Evolutionary conservation across 2,888 invertebrate genomes (phyloP).

Genomic region (Cryptocephalus moraei): DNA sequence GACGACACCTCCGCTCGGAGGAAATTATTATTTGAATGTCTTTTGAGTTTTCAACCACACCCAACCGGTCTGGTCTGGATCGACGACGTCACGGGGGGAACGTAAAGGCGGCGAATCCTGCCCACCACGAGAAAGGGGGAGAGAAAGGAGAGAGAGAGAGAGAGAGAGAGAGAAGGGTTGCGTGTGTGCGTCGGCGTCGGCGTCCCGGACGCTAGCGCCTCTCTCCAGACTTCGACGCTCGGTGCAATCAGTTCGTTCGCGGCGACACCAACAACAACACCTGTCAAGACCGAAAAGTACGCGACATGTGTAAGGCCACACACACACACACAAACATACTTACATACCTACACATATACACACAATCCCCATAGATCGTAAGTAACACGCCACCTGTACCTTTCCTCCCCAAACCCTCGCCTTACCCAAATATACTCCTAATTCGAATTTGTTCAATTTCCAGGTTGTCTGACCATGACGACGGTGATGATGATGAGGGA

Average conservation of each 20-base stretch:
- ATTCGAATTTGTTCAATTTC: no score
- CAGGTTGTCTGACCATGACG: background rate
- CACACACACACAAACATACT: no score
- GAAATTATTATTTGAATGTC: no score
- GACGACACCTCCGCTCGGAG: no score
- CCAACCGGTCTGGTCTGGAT: slow-evolving; percentile 44
- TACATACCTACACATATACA: no score
- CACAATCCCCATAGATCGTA: background rate
- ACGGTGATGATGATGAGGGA: background rate
- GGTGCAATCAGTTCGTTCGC: slow-evolving; percentile 24
- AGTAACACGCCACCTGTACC: no score
- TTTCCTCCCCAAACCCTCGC: background rate
- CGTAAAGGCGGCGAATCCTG: slow-evolving; percentile 37
- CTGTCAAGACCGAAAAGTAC: slow-evolving; percentile 6
- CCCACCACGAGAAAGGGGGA: slow-evolving; percentile 25
- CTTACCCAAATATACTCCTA: background rate
- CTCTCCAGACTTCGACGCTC: slow-evolving; percentile 18
- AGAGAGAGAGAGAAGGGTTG: slow-evolving; percentile 29
- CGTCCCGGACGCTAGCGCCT: slow-evolving; percentile 27
- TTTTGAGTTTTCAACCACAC: slow-evolving; percentile 42
- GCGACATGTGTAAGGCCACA: slow-evolving; percentile 5
- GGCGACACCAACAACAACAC: slow-evolving; percentile 12
- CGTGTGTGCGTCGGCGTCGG: slow-evolving; percentile 39
- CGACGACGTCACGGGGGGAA: slow-evolving; percentile 38
- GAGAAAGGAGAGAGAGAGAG: slow-evolving; percentile 11